Conservation (phyloP, 2,888 invertebrate genomes). For the Tipula helvola region DNA sequence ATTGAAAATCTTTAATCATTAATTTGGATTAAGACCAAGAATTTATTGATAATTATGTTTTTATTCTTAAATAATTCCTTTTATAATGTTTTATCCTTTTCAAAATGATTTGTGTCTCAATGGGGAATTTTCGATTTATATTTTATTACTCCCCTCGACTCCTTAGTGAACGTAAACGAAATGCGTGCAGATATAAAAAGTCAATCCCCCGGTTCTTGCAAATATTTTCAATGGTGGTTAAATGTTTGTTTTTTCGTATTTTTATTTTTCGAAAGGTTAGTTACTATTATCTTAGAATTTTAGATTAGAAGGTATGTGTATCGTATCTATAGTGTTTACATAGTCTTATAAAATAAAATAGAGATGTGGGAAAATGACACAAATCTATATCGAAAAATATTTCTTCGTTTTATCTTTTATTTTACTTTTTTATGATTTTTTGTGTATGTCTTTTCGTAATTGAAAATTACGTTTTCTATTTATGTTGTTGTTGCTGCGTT, state of each 20-base stretch:
- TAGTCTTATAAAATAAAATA: neutral
- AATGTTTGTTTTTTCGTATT: neutral
- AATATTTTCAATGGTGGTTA: neutral
- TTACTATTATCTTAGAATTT: neutral
- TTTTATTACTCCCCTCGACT: neutral
- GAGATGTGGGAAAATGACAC: neutral
- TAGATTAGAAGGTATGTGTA: neutral
- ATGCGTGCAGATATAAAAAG: neutral
- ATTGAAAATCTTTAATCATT: slow-evolving; percentile 4
- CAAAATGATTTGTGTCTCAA: neutral
- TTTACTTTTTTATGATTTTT: neutral
- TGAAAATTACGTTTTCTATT: neutral
- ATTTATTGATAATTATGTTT: neutral
- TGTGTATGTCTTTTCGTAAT: neutral
- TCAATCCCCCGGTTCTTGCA: neutral
- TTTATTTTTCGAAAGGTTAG: neutral
- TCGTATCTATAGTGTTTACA: neutral
- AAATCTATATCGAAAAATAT: neutral
- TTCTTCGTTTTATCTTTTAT: neutral
- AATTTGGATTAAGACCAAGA: neutral
- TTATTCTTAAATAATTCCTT: neutral
- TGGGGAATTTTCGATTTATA: neutral
- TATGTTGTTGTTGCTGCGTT: neutral
- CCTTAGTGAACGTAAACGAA: neutral
- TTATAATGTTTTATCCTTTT: neutral